phyloP scores from a whole-genome alignment of 2,888 invertebrate genomes.

The Drosophila anceps region DNA sequence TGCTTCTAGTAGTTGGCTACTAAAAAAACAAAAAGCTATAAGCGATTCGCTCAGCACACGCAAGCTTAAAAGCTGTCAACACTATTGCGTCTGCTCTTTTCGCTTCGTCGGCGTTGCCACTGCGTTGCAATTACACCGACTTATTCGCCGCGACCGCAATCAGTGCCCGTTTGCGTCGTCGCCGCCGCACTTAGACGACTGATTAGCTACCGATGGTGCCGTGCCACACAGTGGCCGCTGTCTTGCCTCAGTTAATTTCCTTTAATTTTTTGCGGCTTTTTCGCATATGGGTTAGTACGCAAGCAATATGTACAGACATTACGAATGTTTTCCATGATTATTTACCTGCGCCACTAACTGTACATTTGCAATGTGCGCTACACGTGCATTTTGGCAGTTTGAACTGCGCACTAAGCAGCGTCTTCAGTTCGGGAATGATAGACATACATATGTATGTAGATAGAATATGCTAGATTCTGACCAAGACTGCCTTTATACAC shows the following conservation, averaged over 20 bases:
- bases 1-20: background rate
- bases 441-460: too few species aligned
- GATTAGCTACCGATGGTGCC: slow-evolving; percentile 42
- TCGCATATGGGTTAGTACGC: slow-evolving; percentile 54
- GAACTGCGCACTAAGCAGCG: background rate
- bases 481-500: background rate
- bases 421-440: slow-evolving; percentile 20
- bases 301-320: slow-evolving; percentile 10
- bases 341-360: slow-evolving; percentile 42
- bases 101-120: slow-evolving; percentile 63
- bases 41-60: background rate
- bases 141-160: slow-evolving; percentile 57
- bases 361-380: slow-evolving; percentile 45
- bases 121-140: slow-evolving; percentile 56
- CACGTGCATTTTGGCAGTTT: slow-evolving; percentile 35
- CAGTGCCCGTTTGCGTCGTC: slow-evolving; percentile 22
- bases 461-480: background rate
- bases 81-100: slow-evolving; percentile 37
- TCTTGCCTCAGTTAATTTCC: slow-evolving; percentile 56
- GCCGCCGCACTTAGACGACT: slow-evolving; percentile 48
- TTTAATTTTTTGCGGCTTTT: slow-evolving; percentile 67
- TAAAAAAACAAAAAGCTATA: background rate
- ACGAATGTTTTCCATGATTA: slow-evolving; percentile 1
- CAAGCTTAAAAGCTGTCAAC: slow-evolving; percentile 26
- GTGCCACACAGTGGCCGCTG: slow-evolving; percentile 34